These are phyloP conservation scores for Porites rus DNA, from an alignment of 92 coral and sea anemone species.

Conservation along the genomic window DNA sequence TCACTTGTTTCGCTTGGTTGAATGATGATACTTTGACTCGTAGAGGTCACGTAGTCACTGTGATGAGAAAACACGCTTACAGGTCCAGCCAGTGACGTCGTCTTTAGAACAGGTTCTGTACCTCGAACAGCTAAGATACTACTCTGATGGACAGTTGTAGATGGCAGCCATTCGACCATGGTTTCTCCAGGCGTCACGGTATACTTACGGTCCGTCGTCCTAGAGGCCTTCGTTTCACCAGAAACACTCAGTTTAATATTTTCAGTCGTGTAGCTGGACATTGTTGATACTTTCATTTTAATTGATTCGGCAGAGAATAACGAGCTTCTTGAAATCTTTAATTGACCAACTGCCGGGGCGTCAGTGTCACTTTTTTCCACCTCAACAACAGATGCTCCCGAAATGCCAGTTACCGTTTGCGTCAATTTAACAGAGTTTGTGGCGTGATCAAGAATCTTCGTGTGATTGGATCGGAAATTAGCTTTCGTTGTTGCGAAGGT, in stretches of 20 bases:
- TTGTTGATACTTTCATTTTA: not conserved
- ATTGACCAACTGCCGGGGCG: not conserved
- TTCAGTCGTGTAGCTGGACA: not conserved
- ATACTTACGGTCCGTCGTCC: not conserved
- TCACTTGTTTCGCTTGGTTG: constrained; percentile 12
- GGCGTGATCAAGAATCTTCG: not conserved
- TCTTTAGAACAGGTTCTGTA: not conserved
- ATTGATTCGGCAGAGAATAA: not conserved
- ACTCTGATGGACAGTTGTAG: not conserved
- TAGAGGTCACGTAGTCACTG: not conserved
- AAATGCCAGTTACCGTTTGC: not conserved
- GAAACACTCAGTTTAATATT: constrained; percentile 1
- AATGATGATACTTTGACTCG: not conserved
- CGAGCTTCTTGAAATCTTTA: not conserved
- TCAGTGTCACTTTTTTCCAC: not conserved
- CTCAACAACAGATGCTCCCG: not conserved
- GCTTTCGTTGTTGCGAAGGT: not conserved
- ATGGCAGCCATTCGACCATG: too few species aligned
- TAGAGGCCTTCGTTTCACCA: not conserved
- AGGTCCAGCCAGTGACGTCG: not conserved
- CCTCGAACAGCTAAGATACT: not conserved
- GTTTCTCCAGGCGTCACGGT: not conserved
- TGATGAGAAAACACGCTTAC: not conserved
- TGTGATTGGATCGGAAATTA: not conserved
- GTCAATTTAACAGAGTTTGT: not conserved